Evolutionary conservation across 1,140 invertebrate genomes (phyloP), one percentile per base, ranked within the genome.

Genomic region (Calephelis nemesis): DNA sequence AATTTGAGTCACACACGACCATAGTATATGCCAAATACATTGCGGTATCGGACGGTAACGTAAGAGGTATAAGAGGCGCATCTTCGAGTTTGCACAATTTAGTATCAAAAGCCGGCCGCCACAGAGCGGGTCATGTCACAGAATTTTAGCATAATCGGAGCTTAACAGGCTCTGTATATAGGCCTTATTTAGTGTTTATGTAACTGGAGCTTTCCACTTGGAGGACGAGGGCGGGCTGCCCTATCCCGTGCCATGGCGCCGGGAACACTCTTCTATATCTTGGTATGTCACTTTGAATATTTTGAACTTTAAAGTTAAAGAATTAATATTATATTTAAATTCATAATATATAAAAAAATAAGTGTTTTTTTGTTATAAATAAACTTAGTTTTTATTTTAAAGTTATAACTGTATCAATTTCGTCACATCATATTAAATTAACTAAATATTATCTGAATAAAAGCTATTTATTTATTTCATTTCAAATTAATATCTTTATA

Each of bases 51-150:
- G 80, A 73, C 80, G 79, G 85, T 83, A 87, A 85, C 84, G 82
- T 88, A 90, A 90, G 86, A 88, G 79, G 79, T 90, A 90, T 90
- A 90, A 90, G 88, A 90, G 84, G 83, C 86, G 88, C 88, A 88
- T 90, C 86, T 88, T 88, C 77, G 82, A 81, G 75, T 90, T 88
- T 88, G 86, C 85, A 89, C 88, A 90, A 85, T 84, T 90, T 88
- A 90, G 88, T 90, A 79, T 87, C 81, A 79, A 81, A 87, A 87
- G 83, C 77, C 82, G 81, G 75, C 74, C 83, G 86, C 82, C 76
- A 70, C 81, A 73, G 85, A 80, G 83, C 88, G 86, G 85, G 86
- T 76, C 83, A 87, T 87, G 85, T 84, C 83, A 79, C 82, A 85
- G 78, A 83, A 82, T 82, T 86, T 81, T 79, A 77, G 71, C 79